phyloP scores from a whole-genome alignment of 2,888 invertebrate genomes.

The Pemphredon lugubris region DNA sequence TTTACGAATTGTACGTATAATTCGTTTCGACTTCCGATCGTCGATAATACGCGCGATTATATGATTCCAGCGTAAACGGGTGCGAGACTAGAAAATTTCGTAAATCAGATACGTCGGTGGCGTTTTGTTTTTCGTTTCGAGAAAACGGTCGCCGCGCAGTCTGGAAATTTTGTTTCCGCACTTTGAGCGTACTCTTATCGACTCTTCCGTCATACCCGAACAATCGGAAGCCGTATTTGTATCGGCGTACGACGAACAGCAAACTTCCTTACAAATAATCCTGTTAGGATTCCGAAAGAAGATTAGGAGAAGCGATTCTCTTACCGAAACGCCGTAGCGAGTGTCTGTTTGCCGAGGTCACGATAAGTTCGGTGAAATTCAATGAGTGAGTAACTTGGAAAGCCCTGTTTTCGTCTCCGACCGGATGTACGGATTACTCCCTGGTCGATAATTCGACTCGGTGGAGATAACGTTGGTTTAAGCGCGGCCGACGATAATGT shows the following conservation, averaged over 20 bases:
- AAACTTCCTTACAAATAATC: neutral
- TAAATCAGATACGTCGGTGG: too few species aligned
- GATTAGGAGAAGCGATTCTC: neutral
- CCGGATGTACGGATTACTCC: neutral
- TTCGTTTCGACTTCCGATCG: too few species aligned
- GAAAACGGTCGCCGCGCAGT: slow-evolving; percentile 23
- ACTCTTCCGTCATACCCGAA: slow-evolving; percentile 8
- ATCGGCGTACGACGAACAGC: neutral
- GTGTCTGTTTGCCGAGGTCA: slow-evolving; percentile 10
- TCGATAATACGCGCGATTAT: too few species aligned
- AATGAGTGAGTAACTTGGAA: slow-evolving; percentile 15
- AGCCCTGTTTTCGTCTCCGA: slow-evolving; percentile 19
- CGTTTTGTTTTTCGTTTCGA: neutral
- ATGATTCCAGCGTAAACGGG: too few species aligned
- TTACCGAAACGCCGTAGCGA: neutral
- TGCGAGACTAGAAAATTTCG: too few species aligned
- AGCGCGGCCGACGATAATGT: neutral
- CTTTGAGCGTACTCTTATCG: slow-evolving; percentile 19
- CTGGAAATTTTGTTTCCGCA: slow-evolving; percentile 23
- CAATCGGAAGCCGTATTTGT: neutral
- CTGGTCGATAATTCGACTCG: neutral
- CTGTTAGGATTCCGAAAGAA: neutral
- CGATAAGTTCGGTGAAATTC: slow-evolving; percentile 8
- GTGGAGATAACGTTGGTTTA: neutral
- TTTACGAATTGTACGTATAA: too few species aligned